Evolutionary conservation across 2,113 vertebrate species (phyloP).

Genomic region (Heliornis fulica): DNA sequence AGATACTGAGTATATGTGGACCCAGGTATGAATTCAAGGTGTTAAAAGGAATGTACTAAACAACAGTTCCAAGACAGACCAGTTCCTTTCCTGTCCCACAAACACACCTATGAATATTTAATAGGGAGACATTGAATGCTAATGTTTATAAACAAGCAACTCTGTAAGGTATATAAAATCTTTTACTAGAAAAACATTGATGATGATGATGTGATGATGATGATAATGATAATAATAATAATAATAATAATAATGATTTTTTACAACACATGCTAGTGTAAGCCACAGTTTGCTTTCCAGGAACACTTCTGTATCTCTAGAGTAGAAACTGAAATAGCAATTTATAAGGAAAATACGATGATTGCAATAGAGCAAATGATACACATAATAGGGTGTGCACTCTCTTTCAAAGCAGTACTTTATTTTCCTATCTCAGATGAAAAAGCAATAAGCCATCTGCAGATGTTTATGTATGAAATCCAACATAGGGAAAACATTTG

Average conservation of each 20-base stretch:
- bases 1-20: neutral
- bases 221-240: neutral
- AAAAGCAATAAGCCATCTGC: constrained; percentile 33
- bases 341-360: neutral
- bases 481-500: constrained; percentile 25
- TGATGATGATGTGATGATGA: neutral
- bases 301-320: neutral
- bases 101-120: neutral
- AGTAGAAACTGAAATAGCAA: neutral
- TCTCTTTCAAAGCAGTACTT: neutral
- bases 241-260: neutral
- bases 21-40: neutral
- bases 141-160: neutral
- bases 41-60: neutral
- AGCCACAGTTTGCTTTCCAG: neutral
- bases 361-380: neutral
- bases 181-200: neutral
- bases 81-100: neutral
- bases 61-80: neutral
- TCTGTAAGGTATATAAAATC: neutral
- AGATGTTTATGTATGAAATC: constrained; percentile 40
- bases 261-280: neutral
- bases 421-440: neutral
- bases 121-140: neutral
- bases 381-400: neutral